Base-by-base conservation (phyloP, 1,140 invertebrate genomes). In the Aphaenogaster ashmeadi region DNA sequence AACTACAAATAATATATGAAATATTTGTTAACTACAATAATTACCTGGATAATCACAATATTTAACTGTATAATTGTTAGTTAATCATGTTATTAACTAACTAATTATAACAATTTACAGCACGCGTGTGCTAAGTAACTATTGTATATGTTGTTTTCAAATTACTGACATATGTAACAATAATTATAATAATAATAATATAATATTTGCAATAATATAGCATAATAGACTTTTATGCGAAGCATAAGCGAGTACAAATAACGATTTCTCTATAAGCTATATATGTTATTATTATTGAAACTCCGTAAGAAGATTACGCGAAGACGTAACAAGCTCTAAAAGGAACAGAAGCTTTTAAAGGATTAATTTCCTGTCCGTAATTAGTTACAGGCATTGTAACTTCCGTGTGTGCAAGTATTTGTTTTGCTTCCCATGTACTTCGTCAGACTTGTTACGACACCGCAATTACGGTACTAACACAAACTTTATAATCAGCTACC, bases 291-390 rank as follows among this genome's bases (percentile, higher is more conserved):
- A 66, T 81, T 72, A 81, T 33, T 71, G 38, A 58, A 81, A n/a
- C 15, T 79, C 18, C 9, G n/a, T 80, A 41, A 80, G 66, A 41
- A 81, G 13, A 58, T 72, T 56, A 36, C 27, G 15, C 18, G 9
- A 79, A 79, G 58, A 56, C 9, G 36, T 27, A 33, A 69, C 64
- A 72, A 56, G 47, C 66, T 81, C 3, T 72, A 33, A 56, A 71
- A 71, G 66, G 66, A 72, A 7, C 52, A 81, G 38, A 60, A 56
- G 47, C 66, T 72, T 54, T 81, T 81, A 71, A 56, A 54, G 66
- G 66, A 81, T 81, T 81, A 81, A 81, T 81, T 81, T 81, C 38
- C 79, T 36, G 11, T 9, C 21, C 9, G 18, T 81, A 81, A 81
- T 81, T 81, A 72, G 60, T 80, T 80, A 67, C 50, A 72, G 50